A percentile compares a stretch with the other conserved stretches of the same genome.
Evolutionary conservation across 2,888 invertebrate genomes (phyloP).

Genomic region (Scaptomyza reducta): DNA sequence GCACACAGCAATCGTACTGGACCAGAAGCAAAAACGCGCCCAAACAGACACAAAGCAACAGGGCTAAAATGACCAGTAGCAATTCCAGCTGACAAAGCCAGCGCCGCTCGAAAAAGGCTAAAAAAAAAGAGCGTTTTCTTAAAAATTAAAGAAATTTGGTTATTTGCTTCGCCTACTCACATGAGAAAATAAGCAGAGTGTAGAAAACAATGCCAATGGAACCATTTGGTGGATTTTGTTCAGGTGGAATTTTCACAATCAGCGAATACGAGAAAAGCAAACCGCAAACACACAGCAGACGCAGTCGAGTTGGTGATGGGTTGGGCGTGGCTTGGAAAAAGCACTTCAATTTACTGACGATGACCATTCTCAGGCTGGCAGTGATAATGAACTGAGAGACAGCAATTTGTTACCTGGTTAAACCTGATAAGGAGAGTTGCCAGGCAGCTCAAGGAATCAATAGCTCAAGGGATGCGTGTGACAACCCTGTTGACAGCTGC

Average conservation of each 20-base stretch:
- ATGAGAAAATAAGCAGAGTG: slow-evolving; percentile 87
- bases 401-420: slow-evolving; percentile 1
- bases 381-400: slow-evolving; percentile 41
- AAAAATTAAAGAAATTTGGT: not conserved
- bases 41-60: slow-evolving; percentile 89
- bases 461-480: no score
- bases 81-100: slow-evolving; percentile 67
- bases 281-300: slow-evolving; percentile 78
- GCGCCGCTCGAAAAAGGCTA: slow-evolving; percentile 54
- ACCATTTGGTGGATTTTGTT: slow-evolving; percentile 92
- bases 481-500: slow-evolving; percentile 57
- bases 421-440: slow-evolving; percentile 36
- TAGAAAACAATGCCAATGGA: slow-evolving; percentile 92
- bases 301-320: slow-evolving; percentile 44
- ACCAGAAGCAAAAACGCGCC: slow-evolving; percentile 91
- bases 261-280: slow-evolving; percentile 91
- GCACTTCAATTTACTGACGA: slow-evolving; percentile 9
- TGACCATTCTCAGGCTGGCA: slow-evolving; percentile 24
- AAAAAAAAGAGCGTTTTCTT: not conserved
- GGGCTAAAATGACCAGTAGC: slow-evolving; percentile 85
- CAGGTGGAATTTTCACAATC: slow-evolving; percentile 91
- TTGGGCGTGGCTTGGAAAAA: not conserved
- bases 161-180: slow-evolving; percentile 86
- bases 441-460: not conserved
- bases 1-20: slow-evolving; percentile 91